phyloP scores from a whole-genome alignment of 1,140 invertebrate genomes.

The Ruditapes philippinarum region DNA sequence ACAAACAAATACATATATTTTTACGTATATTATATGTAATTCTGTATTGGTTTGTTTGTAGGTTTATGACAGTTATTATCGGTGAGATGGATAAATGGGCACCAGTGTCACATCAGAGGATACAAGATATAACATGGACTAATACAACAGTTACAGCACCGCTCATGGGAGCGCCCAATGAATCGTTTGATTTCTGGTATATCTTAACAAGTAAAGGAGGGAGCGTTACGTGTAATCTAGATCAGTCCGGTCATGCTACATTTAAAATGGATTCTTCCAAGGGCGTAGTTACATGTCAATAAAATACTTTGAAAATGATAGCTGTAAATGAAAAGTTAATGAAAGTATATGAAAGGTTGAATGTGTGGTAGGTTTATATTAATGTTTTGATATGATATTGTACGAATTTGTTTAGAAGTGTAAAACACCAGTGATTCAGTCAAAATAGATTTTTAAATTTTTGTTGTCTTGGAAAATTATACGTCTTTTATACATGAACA shows the following conservation, averaged over 20 bases:
- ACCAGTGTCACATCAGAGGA: conserved; percentile 67
- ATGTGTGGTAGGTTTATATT: too few relatives aligned
- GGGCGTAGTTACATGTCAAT: conserved; percentile 34
- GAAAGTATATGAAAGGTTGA: too few relatives aligned
- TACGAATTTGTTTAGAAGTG: too few relatives aligned
- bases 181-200: conserved; percentile 66
- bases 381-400: too few relatives aligned
- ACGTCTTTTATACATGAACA: too few relatives aligned
- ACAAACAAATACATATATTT: too few relatives aligned
- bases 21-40: not conserved
- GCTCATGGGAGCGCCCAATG: conserved; percentile 51
- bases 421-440: too few relatives aligned
- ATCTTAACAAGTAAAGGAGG: conserved; percentile 19
- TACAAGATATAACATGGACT: conserved; percentile 24
- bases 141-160: conserved; percentile 27
- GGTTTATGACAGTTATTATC: conserved; percentile 57
- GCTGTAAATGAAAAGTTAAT: too few relatives aligned
- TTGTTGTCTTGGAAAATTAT: too few relatives aligned
- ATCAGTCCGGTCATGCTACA: conserved; percentile 26
- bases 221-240: conserved; percentile 30
- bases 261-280: conserved; percentile 29
- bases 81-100: conserved; percentile 70
- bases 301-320: too few relatives aligned
- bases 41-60: not conserved
- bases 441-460: too few relatives aligned